Conservation (phyloP, 2,888 invertebrate genomes). For the Euplagia quadripunctaria region DNA sequence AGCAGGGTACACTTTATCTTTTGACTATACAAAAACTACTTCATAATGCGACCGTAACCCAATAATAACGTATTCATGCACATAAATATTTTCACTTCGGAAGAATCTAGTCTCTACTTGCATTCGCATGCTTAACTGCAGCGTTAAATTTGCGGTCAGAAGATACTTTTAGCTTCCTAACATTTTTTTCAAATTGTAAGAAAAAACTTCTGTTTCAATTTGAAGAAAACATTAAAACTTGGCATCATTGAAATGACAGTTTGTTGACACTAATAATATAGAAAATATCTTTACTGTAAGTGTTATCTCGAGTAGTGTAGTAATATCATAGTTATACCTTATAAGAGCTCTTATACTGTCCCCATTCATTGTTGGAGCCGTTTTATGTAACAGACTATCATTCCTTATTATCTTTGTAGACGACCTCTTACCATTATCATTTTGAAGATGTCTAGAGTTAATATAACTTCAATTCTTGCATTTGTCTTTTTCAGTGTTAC, state of each 20-base stretch:
- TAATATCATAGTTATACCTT: constrained; percentile 39
- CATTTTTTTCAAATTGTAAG: background rate
- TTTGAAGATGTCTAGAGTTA: background rate
- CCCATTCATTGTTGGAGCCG: constrained; percentile 27
- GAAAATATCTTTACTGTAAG: constrained; percentile 26
- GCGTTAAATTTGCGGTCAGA: background rate
- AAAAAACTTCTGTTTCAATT: background rate
- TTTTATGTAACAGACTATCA: constrained; percentile 8
- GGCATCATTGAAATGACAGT: constrained; percentile 38
- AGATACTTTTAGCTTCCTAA: background rate
- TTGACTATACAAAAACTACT: too few species aligned
- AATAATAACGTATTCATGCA: too few species aligned
- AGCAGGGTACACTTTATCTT: too few species aligned
- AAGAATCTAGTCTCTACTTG: background rate
- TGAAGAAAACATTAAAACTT: constrained; percentile 5
- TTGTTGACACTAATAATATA: constrained; percentile 35
- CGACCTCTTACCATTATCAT: constrained; percentile 2
- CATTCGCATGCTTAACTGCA: background rate
- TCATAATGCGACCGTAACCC: too few species aligned
- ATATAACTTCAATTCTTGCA: background rate
- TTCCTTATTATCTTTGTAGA: constrained; percentile 1
- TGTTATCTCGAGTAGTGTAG: constrained; percentile 37
- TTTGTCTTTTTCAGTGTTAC: background rate
- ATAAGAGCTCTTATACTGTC: constrained; percentile 31
- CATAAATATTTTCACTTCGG: too few species aligned